A percentile compares a stretch with the other conserved stretches of the same genome.
These are phyloP conservation scores for Aelia acuminata DNA, from an alignment of 2,888 invertebrate genomes.

Conservation along the genomic window DNA sequence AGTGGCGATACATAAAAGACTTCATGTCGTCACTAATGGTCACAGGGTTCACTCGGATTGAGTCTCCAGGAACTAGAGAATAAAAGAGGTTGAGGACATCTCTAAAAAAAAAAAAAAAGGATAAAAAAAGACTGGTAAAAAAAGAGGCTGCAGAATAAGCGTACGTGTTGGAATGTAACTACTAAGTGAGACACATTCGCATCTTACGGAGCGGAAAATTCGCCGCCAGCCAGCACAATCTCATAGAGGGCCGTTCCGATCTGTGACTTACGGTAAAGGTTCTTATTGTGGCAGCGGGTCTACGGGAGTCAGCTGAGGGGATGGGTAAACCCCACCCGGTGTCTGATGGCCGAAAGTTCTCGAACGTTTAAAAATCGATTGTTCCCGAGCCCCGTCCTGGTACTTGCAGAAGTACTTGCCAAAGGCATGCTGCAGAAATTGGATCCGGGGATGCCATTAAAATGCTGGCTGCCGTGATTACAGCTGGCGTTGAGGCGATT, in stretches of 20 bases:
- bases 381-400: not conserved
- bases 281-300: not conserved
- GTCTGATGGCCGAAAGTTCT: not conserved
- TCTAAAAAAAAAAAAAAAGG: not conserved
- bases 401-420: not conserved
- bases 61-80: slow-evolving; percentile 49
- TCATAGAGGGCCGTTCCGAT: slow-evolving; percentile 36
- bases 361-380: not conserved
- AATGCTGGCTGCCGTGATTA: not conserved
- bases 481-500: too few relatives aligned
- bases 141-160: slow-evolving; percentile 37
- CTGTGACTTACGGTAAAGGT: slow-evolving; percentile 35
- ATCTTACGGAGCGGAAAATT: slow-evolving; percentile 47
- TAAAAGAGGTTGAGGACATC: slow-evolving; percentile 46
- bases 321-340: not conserved
- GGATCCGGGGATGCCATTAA: not conserved
- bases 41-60: slow-evolving; percentile 29
- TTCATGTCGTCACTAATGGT: slow-evolving; percentile 38
- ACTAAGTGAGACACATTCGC: slow-evolving; percentile 50
- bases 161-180: slow-evolving; percentile 34
- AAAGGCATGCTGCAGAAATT: not conserved
- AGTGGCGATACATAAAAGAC: slow-evolving; percentile 18
- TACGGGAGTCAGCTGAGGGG: not conserved
- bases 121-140: slow-evolving; percentile 39
- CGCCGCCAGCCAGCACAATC: slow-evolving; percentile 18